phyloP scores from a whole-genome alignment of 2,797 vertebrate species.

The Denticeps clupeoides region DNA sequence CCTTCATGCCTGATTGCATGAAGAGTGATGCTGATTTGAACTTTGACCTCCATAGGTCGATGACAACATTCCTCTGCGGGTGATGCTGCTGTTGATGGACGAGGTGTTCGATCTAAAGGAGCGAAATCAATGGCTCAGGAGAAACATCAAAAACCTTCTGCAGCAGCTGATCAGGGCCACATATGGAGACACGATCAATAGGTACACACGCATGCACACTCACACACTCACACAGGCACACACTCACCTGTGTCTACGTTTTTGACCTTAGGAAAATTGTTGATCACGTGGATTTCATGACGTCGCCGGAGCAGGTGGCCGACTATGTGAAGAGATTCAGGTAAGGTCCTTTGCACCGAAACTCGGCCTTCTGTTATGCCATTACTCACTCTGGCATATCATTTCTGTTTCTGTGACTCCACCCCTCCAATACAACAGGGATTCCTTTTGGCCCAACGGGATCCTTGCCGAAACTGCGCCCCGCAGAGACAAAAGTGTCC shows the following conservation, averaged over 20 bases:
- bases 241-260: constrained; percentile 4
- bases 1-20: no score
- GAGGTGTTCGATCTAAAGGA: constrained; percentile 97
- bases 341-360: constrained; percentile 44
- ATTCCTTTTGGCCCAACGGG: constrained; percentile 95
- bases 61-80: constrained; percentile 88
- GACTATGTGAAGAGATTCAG: constrained; percentile 97
- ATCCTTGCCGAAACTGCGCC: constrained; percentile 90
- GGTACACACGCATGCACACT: constrained; percentile 47
- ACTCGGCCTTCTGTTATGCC: constrained; percentile 1
- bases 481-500: constrained; percentile 79
- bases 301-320: constrained; percentile 92
- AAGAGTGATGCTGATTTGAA: neutral
- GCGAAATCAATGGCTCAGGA: constrained; percentile 93
- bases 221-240: neutral
- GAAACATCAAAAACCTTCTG: constrained; percentile 96
- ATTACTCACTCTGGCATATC: no score
- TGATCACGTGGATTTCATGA: constrained; percentile 95
- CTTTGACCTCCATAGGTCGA: constrained; percentile 68
- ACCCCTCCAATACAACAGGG: constrained; percentile 53
- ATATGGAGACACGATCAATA: constrained; percentile 93
- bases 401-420: constrained; percentile 2
- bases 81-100: constrained; percentile 97
- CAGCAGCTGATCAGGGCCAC: constrained; percentile 92
- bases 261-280: constrained; percentile 86